Base-by-base conservation (phyloP, 2,797 vertebrate species). In the Eospalax fontanierii region DNA sequence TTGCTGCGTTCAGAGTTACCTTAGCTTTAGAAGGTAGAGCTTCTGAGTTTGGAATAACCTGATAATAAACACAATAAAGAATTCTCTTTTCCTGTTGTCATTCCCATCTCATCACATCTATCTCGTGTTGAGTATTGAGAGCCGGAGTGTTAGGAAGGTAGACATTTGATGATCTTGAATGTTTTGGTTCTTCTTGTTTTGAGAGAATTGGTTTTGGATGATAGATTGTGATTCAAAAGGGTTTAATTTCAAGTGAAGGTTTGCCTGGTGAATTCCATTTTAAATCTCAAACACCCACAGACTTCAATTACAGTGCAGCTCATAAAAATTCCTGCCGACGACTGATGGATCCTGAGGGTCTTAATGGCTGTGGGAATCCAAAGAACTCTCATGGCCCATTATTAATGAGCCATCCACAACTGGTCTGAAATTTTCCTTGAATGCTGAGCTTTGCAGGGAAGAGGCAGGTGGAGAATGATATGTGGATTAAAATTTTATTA, bases 181-280 rank as follows among this genome's bases (percentile, higher is more conserved):
- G 15, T 18, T 6, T 80, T 54, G 76, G 19, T 80, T 79, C 57
- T 28, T 85, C 46, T 59, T 50, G 30, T 94, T 93, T 96, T 92
- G 63, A 66, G 12, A 18, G 66, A 74, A 81, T 74, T 82, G 59
- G 33, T 40, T 96, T 95, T 85, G 35, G 11, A 4, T 90, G 84
- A 85, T 35, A 35, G 61, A 15, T 82, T 93, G 40, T 11, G 35
- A 78, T 57, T 96, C 59, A 68, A 87, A 4, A 0, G 63, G 65
- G 82, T 93, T 95, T 89, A 8, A 50, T 95, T 97, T 95, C 91
- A 19, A 87, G 78, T 93, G 68, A 92, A 92, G 57, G 2, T 61
- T 50, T 50, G 78, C 68, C 54, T 92, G 38, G 30, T 86, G 59
- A 82, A 54, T 96, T 95, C 4, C 28, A 0, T 92, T 96, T 96